phyloP scores from a whole-genome alignment of 2,797 vertebrate genomes.

The Channa striata region DNA sequence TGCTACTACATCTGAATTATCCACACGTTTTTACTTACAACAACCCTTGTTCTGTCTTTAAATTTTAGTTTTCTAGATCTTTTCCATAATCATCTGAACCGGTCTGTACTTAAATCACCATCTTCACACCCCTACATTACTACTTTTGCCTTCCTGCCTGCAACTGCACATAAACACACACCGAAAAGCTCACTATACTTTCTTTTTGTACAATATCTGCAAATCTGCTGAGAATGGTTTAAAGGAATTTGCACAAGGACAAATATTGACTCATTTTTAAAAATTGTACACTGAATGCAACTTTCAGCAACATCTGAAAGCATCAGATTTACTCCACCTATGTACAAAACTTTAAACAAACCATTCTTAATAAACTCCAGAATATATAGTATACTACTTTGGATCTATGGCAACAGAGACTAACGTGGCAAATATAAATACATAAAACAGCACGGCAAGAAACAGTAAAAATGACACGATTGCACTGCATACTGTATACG shows the following conservation, averaged over 20 bases:
- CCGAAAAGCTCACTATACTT: conserved; percentile 41
- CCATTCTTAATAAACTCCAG: conserved; percentile 14
- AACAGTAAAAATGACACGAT: conserved; percentile 38
- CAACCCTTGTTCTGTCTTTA: conserved; percentile 15
- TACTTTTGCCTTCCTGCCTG: conserved; percentile 10
- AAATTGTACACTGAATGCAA: conserved; percentile 19
- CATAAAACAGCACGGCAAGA: conserved; percentile 25
- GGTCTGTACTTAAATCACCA: neutral
- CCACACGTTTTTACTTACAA: conserved; percentile 16
- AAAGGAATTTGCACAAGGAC: conserved; percentile 12
- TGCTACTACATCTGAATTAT: neutral
- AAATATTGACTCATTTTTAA: neutral
- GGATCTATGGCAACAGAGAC: conserved; percentile 61
- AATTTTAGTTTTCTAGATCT: neutral
- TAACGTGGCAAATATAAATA: conserved; percentile 45
- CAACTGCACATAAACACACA: conserved; percentile 39
- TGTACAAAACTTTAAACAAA: conserved; percentile 32
- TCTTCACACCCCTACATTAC: neutral
- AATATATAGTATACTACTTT: conserved; percentile 27
- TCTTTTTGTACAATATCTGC: neutral
- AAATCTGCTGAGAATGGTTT: conserved; percentile 20
- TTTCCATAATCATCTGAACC: neutral
- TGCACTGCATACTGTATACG: conserved; percentile 37
- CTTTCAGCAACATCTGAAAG: conserved; percentile 1
- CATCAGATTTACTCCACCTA: neutral